Percentiles rank a stretch among this genome's conserved stretches.
These are phyloP conservation scores for Tanypteryx hageni DNA, from an alignment of 2,888 invertebrate genomes.

Conservation along the genomic window DNA sequence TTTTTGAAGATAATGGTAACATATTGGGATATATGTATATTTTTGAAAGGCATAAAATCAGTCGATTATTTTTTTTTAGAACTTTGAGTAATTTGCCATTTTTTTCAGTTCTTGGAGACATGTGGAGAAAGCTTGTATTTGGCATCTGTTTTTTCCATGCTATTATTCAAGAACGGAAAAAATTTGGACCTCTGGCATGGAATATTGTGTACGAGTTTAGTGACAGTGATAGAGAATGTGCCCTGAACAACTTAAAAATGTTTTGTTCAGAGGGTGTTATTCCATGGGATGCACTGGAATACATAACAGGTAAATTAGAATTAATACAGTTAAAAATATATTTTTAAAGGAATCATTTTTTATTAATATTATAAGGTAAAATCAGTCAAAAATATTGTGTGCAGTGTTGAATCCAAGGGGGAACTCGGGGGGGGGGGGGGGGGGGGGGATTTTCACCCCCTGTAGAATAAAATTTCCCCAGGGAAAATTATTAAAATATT, in stretches of 20 bases:
- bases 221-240: slow-evolving; percentile 94
- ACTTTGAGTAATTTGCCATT: slow-evolving; percentile 66
- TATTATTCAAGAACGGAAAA: slow-evolving; percentile 93
- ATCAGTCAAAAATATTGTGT: no score
- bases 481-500: no score
- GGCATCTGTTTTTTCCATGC: slow-evolving; percentile 95
- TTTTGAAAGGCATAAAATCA: neutral
- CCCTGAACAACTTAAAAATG: slow-evolving; percentile 90
- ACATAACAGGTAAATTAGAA: slow-evolving; percentile 83
- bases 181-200: slow-evolving; percentile 94
- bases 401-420: no score
- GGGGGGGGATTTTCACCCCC: no score
- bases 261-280: slow-evolving; percentile 83
- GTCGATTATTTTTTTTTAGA: no score
- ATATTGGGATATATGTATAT: slow-evolving; percentile 60
- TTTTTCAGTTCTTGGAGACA: slow-evolving; percentile 79
- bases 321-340: neutral
- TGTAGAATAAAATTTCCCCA: no score
- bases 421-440: no score
- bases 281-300: slow-evolving; percentile 93
- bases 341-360: neutral
- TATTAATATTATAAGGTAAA: neutral
- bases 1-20: slow-evolving; percentile 88
- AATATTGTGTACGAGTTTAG: slow-evolving; percentile 96
- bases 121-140: slow-evolving; percentile 87